These are phyloP conservation scores for Drosophila barbarae DNA, from an alignment of 2,888 invertebrate species.

Conservation along the genomic window DNA sequence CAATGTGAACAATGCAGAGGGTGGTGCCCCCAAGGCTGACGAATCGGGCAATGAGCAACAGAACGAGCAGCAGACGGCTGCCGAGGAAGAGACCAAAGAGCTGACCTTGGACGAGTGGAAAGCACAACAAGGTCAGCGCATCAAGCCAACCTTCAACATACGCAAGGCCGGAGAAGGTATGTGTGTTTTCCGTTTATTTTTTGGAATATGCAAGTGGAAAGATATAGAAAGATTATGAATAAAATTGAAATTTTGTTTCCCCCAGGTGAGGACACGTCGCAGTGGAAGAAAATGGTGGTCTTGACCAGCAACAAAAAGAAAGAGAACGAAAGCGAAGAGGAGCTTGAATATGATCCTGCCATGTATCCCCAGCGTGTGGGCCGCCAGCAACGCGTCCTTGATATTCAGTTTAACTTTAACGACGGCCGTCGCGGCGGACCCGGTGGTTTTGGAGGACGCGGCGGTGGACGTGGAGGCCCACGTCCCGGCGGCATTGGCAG, in stretches of 20 bases:
- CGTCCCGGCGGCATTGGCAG: conserved; percentile 72
- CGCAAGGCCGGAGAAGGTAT: conserved; percentile 94
- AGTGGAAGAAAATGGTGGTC: conserved; percentile 96
- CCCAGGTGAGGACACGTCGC: conserved; percentile 89
- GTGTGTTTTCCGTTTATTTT: background rate
- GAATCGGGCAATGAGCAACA: conserved; percentile 79
- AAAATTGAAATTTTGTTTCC: background rate
- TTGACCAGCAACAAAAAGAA: conserved; percentile 83
- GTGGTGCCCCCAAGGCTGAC: conserved; percentile 67
- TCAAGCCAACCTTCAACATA: conserved; percentile 93
- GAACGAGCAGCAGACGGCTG: conserved; percentile 80
- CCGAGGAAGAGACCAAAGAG: conserved; percentile 89
- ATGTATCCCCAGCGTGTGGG: conserved; percentile 93
- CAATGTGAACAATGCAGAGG: conserved; percentile 71
- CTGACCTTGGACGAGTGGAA: conserved; percentile 98
- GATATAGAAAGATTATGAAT: background rate
- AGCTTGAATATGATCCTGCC: conserved; percentile 86
- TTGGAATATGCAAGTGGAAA: background rate
- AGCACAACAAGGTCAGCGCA: conserved; percentile 89
- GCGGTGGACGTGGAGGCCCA: conserved; percentile 74
- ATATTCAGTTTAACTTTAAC: conserved; percentile 94
- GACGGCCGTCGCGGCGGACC: conserved; percentile 88
- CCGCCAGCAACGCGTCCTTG: conserved; percentile 91
- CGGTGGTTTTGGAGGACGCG: conserved; percentile 83
- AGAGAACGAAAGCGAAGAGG: conserved; percentile 84